Evolutionary conservation across 2,797 vertebrate genomes (phyloP).

Genomic region (Acanthopagrus latus): DNA sequence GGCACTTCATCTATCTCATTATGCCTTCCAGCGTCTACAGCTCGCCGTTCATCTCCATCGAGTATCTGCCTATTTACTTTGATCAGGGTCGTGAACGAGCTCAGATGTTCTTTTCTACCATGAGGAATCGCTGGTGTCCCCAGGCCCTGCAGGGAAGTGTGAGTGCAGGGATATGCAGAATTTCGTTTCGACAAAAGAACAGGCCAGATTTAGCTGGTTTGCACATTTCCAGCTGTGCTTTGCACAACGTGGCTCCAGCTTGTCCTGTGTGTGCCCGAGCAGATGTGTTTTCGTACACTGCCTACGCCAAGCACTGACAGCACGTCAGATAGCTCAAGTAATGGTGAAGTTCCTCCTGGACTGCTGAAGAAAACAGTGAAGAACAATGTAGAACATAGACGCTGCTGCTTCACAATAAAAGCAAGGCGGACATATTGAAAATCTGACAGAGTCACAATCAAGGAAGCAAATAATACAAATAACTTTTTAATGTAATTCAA

Average conservation of each 20-base stretch:
- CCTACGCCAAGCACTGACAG: neutral
- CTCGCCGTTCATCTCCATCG: slow-evolving; percentile 21
- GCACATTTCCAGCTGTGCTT: neutral
- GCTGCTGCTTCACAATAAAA: neutral
- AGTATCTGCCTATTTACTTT: slow-evolving; percentile 20
- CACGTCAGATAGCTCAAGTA: neutral
- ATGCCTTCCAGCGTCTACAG: neutral
- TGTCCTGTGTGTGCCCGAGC: neutral
- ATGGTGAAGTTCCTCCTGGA: neutral
- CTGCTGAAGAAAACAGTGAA: neutral
- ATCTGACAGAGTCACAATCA: neutral
- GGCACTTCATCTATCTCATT: slow-evolving; percentile 29
- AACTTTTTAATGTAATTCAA: too few species aligned
- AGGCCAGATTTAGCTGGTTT: slow-evolving; percentile 9
- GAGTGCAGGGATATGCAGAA: neutral
- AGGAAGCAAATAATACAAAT: too few species aligned
- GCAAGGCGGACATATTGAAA: too few species aligned
- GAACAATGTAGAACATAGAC: neutral
- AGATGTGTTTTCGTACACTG: neutral
- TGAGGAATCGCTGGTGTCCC: neutral
- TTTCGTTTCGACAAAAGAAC: neutral
- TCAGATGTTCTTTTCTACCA: neutral
- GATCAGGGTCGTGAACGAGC: slow-evolving; percentile 14
- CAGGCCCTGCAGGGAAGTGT: neutral
- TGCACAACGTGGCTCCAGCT: neutral